Evolutionary conservation across 2,113 vertebrate genomes (phyloP), one percentile per base, ranked within the genome.

Genomic region (Gulo gulo): DNA sequence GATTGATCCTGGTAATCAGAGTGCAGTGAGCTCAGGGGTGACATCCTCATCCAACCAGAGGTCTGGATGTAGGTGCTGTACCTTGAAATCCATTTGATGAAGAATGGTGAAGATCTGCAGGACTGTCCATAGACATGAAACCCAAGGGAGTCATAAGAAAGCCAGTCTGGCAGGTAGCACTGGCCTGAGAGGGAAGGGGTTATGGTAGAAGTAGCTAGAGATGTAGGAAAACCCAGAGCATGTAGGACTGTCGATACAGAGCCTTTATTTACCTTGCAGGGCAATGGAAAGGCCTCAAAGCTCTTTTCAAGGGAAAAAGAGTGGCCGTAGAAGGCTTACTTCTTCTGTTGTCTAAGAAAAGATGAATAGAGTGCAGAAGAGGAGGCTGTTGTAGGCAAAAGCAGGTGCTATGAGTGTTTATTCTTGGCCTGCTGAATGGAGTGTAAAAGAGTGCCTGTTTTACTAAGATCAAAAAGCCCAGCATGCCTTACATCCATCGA

Each of bases 21-120:
- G 7, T 6, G 0, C 13, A 34, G 4, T 16, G 0, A 29, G 2
- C 47, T 50, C 61, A 34, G 36, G 6, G 9, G 1, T 1, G 4
- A 39, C 18, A 39, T 15, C 14, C 4, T 67, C 45, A 55, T 6
- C n/a, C 18, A 45, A 2, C 24, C 14, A 59, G 24, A 31, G 5
- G 8, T 31, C 31, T 31, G 24, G 50, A 39, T 23, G 1, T 36
- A 12, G 6, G 18, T 1, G 0, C 47, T 69, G 6, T 57, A 50
- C 23, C 69, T 73, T 36, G 7, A 73, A 42, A 39, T 23, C n/a
- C 21, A 36, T 65, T 1, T 1, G 55, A 21, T n/a, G 2, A 65
- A 85, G 50, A 78, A 14, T 2, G 4, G n/a, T 6, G 5, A 26
- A 31, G 7, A 2, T 55, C 23, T 79, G 14, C 6, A 3, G 12